phyloP scores from a whole-genome alignment of 2,888 invertebrate species.

The Nephrotoma flavescens region DNA sequence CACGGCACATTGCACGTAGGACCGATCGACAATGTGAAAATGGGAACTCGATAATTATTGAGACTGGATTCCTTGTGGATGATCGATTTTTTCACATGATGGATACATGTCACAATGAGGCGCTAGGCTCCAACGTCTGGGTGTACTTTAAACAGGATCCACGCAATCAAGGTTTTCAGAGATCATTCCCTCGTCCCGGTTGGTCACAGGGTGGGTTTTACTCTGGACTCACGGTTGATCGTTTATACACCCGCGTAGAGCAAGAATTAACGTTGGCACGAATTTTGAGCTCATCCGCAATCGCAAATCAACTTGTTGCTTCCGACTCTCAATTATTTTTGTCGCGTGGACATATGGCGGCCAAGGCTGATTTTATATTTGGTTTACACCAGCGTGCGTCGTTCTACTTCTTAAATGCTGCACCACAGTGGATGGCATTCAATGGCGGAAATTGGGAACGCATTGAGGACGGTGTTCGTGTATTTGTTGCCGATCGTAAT shows the following conservation, averaged over 20 bases:
- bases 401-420: constrained; percentile 38
- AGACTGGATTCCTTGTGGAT: constrained; percentile 27
- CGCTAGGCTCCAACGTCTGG: constrained; percentile 26
- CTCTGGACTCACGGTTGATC: constrained; percentile 21
- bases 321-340: constrained; percentile 22
- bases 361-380: constrained; percentile 38
- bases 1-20: not conserved
- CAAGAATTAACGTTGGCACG: constrained; percentile 26
- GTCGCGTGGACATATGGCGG: constrained; percentile 37
- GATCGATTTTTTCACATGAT: constrained; percentile 24
- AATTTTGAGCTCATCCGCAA: constrained; percentile 22
- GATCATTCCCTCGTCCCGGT: constrained; percentile 24
- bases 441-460: constrained; percentile 42
- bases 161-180: constrained; percentile 30
- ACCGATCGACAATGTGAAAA: not conserved
- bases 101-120: constrained; percentile 30
- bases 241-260: constrained; percentile 23
- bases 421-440: constrained; percentile 42
- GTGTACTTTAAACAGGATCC: constrained; percentile 27
- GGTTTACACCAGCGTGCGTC: constrained; percentile 36
- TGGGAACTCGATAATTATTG: constrained; percentile 18
- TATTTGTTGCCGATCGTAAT: constrained; percentile 27
- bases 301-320: constrained; percentile 24
- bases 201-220: constrained; percentile 27
- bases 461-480: constrained; percentile 34